phyloP scores from a whole-genome alignment of 2,797 vertebrate genomes.

The Gambusia yucatana region DNA sequence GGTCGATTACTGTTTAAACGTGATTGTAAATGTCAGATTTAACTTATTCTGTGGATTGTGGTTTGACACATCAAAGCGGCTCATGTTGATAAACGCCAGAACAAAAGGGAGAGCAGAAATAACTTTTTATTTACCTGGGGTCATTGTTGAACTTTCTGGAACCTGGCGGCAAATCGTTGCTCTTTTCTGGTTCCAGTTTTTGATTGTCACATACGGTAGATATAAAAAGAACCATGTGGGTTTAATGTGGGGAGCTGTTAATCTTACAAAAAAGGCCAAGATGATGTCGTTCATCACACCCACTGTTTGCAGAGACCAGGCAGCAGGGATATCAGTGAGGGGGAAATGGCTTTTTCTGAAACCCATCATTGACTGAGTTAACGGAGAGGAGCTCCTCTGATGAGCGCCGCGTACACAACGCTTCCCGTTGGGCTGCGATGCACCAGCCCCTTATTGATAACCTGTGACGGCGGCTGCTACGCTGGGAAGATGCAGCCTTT shows the following conservation, averaged over 20 bases:
- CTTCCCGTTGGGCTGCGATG: slow-evolving; percentile 61
- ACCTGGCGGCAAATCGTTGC: not conserved
- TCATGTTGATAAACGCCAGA: slow-evolving; percentile 30
- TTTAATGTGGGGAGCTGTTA: slow-evolving; percentile 28
- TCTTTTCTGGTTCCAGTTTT: not conserved
- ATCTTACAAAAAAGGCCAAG: slow-evolving; percentile 21
- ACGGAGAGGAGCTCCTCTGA: slow-evolving; percentile 71
- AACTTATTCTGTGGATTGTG: slow-evolving; percentile 23
- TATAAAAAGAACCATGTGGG: slow-evolving; percentile 18
- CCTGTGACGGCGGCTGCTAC: slow-evolving; percentile 56
- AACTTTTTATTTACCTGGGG: slow-evolving; percentile 20
- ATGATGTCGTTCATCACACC: slow-evolving; percentile 58
- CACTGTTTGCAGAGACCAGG: slow-evolving; percentile 51
- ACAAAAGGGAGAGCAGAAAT: slow-evolving; percentile 2
- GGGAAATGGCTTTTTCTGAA: slow-evolving; percentile 72
- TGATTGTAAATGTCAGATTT: slow-evolving; percentile 49
- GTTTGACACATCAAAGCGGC: slow-evolving; percentile 9
- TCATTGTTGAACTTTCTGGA: slow-evolving; percentile 13
- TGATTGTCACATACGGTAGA: not conserved
- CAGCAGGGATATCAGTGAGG: slow-evolving; percentile 57
- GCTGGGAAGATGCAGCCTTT: slow-evolving; percentile 46
- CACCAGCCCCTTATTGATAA: slow-evolving; percentile 70
- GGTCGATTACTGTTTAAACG: slow-evolving; percentile 18
- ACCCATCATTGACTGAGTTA: slow-evolving; percentile 78
- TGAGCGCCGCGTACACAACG: slow-evolving; percentile 67